A percentile compares a stretch with the other conserved stretches of the same genome.
Conservation (phyloP, 2,888 invertebrate species). For the Caenorhabditis wallacei region DNA sequence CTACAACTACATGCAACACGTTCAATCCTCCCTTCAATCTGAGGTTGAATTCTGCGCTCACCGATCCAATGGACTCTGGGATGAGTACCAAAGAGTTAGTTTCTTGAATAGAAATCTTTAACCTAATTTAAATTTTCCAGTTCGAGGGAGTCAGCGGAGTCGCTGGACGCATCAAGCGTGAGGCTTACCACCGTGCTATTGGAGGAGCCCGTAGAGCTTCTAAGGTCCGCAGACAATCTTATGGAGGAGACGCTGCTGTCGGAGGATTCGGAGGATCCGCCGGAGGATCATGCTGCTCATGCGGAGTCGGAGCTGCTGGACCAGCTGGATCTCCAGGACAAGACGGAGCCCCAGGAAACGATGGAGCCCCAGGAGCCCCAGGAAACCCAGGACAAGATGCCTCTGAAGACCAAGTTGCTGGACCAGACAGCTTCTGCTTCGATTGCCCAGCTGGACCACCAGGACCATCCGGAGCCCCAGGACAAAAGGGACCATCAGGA, state of each 20-base stretch:
- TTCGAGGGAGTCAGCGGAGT: constrained; percentile 67
- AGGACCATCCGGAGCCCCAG: constrained; percentile 70
- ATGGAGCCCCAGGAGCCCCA: constrained; percentile 69
- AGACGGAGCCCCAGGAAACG: constrained; percentile 73
- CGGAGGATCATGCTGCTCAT: constrained; percentile 66
- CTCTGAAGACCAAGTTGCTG: constrained; percentile 3
- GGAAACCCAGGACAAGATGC: constrained; percentile 69
- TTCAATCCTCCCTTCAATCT: constrained; percentile 75
- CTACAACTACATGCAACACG: constrained; percentile 78
- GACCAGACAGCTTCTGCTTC: constrained; percentile 68
- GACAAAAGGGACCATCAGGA: constrained; percentile 70
- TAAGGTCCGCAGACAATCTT: constrained; percentile 64
- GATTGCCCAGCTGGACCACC: constrained; percentile 72
- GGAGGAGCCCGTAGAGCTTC: constrained; percentile 48
- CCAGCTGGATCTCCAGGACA: constrained; percentile 71
- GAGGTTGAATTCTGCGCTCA: constrained; percentile 77
- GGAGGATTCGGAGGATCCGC: constrained; percentile 59
- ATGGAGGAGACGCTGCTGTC: constrained; percentile 61
- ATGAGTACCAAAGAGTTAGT: constrained; percentile 73
- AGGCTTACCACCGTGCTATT: constrained; percentile 53
- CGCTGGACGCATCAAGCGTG: constrained; percentile 66
- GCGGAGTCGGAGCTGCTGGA: constrained; percentile 70
- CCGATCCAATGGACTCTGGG: constrained; percentile 76
- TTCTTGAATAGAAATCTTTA: background rate
- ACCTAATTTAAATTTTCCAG: constrained; percentile 33